Evolutionary conservation across 2,113 vertebrate genomes (phyloP).

Genomic region (Australoheros scitulus): DNA sequence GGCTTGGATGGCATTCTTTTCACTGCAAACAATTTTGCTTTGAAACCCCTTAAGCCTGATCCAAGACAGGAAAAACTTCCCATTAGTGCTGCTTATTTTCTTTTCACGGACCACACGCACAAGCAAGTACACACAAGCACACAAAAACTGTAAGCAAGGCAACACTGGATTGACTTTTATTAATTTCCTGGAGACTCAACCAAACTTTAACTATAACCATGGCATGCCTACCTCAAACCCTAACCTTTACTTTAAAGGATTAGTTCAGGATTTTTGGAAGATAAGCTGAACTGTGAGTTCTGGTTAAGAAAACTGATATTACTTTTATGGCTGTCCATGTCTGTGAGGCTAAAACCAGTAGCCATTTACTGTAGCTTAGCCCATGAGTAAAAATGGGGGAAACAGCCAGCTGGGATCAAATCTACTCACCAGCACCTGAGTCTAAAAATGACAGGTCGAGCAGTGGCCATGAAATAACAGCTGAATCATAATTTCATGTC

Average conservation of each 20-base stretch:
- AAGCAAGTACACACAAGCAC: constrained; percentile 37
- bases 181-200: constrained; percentile 49
- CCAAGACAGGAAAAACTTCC: constrained; percentile 73
- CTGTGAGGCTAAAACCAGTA: neutral
- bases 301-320: neutral
- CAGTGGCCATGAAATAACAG: neutral
- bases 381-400: neutral
- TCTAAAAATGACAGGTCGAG: neutral
- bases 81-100: constrained; percentile 77
- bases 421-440: neutral
- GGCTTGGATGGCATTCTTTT: constrained; percentile 59
- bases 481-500: neutral
- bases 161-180: constrained; percentile 41
- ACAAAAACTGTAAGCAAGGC: constrained; percentile 38
- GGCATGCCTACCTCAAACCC: neutral
- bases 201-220: constrained; percentile 28
- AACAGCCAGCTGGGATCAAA: neutral
- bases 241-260: neutral
- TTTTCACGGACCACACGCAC: constrained; percentile 72
- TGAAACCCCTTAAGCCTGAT: constrained; percentile 68
- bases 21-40: constrained; percentile 73
- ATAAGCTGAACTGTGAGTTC: neutral
- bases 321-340: neutral
- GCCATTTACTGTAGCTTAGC: neutral
- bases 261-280: neutral